A percentile compares a stretch with the other conserved stretches of the same genome.
phyloP scores from a whole-genome alignment of 2,888 invertebrate species.

The Scaeva pyrastri region DNA sequence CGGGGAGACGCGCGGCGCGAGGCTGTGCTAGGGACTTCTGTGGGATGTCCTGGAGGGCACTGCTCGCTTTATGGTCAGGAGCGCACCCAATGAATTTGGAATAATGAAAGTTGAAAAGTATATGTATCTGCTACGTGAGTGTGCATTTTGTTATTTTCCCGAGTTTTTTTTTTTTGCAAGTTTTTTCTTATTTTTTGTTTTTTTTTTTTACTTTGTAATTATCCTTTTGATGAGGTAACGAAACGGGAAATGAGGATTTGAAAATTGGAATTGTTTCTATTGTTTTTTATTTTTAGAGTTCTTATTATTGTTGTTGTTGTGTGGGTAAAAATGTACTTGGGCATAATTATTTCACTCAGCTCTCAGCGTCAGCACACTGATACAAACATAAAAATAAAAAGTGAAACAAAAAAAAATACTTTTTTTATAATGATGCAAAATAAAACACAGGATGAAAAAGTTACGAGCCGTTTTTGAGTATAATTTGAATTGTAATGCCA shows the following conservation, averaged over 20 bases:
- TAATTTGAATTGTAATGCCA: constrained; percentile 48
- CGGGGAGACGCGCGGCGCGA: background rate
- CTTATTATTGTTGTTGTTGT: constrained; percentile 14
- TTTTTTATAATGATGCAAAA: background rate
- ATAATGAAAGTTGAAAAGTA: constrained; percentile 74
- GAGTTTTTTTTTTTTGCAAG: constrained; percentile 33
- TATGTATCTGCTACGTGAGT: constrained; percentile 64
- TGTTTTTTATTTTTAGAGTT: constrained; percentile 45
- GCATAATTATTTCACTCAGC: constrained; percentile 62
- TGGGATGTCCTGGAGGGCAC: constrained; percentile 52
- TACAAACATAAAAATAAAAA: background rate
- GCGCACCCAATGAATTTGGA: constrained; percentile 73
- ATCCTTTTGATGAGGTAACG: constrained; percentile 76
- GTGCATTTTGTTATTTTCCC: constrained; percentile 66
- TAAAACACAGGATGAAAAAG: background rate
- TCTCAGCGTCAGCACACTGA: background rate
- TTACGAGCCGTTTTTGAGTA: constrained; percentile 38
- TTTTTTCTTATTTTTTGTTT: constrained; percentile 17
- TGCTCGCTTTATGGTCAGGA: constrained; percentile 74
- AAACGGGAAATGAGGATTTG: constrained; percentile 75
- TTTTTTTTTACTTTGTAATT: constrained; percentile 63
- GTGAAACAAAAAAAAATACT: background rate
- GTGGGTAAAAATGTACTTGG: constrained; percentile 18
- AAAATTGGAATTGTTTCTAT: constrained; percentile 75
- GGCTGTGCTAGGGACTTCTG: background rate